Evolutionary conservation across 92 coral and sea anemone genomes (phyloP).

Genomic region (Nematostella vectensis): DNA sequence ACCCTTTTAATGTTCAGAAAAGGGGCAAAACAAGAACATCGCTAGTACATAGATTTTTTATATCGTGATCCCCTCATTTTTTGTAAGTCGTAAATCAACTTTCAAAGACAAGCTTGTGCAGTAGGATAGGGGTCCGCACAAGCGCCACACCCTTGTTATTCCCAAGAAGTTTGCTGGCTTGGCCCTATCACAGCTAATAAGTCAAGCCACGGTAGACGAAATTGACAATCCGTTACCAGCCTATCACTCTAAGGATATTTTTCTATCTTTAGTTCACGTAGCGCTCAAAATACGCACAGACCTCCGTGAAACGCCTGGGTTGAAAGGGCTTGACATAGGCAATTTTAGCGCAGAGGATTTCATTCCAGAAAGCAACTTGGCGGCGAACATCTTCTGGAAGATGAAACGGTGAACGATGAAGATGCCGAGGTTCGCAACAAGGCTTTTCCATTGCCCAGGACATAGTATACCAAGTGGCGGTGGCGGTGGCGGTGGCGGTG

Average conservation of each 20-base stretch:
- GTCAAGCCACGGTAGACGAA: constrained; percentile 18
- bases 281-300: constrained; percentile 36
- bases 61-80: constrained; percentile 11
- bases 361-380: constrained; percentile 43
- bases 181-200: constrained; percentile 6
- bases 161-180: constrained; percentile 21
- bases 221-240: constrained; percentile 9
- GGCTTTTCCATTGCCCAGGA: constrained; percentile 34
- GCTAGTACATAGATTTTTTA: too few relatives aligned
- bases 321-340: constrained; percentile 16
- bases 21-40: too few relatives aligned
- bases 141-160: constrained; percentile 38
- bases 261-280: constrained; percentile 41
- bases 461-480: constrained; percentile 34
- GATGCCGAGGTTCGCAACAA: constrained; percentile 34
- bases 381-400: constrained; percentile 17
- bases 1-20: too few relatives aligned
- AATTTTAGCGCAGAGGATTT: constrained; percentile 22
- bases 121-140: too few relatives aligned
- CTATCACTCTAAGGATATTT: constrained; percentile 15
- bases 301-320: constrained; percentile 17
- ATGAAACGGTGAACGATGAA: constrained; percentile 4
- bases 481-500: too few relatives aligned
- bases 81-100: constrained; percentile 34
- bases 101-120: too few relatives aligned